Evolutionary conservation across 2,888 invertebrate genomes (phyloP), one percentile per base, ranked within the genome.

Genomic region (Penaeus monodon): DNA sequence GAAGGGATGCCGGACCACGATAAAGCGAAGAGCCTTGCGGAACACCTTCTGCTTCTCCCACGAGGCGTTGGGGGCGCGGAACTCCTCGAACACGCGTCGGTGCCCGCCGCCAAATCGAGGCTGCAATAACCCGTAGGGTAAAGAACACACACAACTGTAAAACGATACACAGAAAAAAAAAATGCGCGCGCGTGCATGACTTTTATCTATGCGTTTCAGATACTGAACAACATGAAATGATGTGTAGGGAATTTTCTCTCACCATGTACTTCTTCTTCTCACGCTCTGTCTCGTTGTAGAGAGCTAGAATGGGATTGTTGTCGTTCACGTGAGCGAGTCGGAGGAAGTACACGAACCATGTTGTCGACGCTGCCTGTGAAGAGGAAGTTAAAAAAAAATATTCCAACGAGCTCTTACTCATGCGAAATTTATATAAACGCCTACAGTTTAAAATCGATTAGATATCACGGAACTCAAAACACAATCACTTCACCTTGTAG

Each of bases 1-100:
- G 84, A 84, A 79, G 14, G 84, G 84, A n/a, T 84, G 84, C 0
- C 84, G 84, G 29, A 84, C 84, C 10, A 84, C 84, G 29, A 84
- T 27, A 70, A 84, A 84, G 68, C 78, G 78, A 1, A 84, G 20
- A 12, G 84, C 64, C 22, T 76, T 44, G 33, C 70, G 17, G 70
- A 84, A 84, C 7, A 78, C 70, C 6, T 29, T 49, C 1, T 33
- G 44, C 33, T 78, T 78, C 17, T 84, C 63, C 33, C 29, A 29
- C n/a, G 33, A n/a, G 12, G n/a, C 8, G 24, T 68, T 17, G 1
- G 84, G 84, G 33, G 27, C 27, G 1, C 22, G 66, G 78, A 78
- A 84, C 66, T 79, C 78, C 38, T 68, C 22, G 57, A 79, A 84
- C 57, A 84, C 84, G 27, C 78, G 66, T 17, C 33, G 38, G 44